A percentile compares a stretch with the other conserved stretches of the same genome.
phyloP scores from a whole-genome alignment of 2,888 invertebrate genomes.

The Criorhina ranunculi region DNA sequence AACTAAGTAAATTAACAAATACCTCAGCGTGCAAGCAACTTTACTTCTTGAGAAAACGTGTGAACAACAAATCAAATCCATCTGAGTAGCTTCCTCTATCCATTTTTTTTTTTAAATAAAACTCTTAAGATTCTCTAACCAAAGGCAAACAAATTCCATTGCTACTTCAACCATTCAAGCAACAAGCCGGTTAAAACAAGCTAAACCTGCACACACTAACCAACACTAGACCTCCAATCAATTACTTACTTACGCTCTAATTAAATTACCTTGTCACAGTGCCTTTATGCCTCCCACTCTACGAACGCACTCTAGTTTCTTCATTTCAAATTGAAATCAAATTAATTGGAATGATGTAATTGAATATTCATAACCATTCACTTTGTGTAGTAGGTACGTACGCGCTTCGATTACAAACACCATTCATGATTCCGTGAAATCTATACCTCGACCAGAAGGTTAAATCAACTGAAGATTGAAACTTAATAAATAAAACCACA shows the following conservation, averaged over 20 bases:
- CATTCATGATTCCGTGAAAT: constrained; percentile 60
- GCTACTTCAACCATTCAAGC: not conserved
- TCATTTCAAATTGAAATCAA: constrained; percentile 55
- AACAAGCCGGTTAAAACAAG: not conserved
- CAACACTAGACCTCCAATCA: constrained; percentile 36
- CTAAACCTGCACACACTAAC: not conserved
- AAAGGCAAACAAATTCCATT: not conserved
- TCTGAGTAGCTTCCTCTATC: too few species aligned
- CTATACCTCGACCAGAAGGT: constrained; percentile 72
- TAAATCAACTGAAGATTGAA: constrained; percentile 76
- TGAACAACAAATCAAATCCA: too few species aligned
- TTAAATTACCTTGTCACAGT: constrained; percentile 65
- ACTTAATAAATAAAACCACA: constrained; percentile 76
- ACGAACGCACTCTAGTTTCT: constrained; percentile 30
- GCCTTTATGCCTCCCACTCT: constrained; percentile 21
- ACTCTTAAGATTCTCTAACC: too few species aligned
- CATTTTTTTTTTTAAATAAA: too few species aligned
- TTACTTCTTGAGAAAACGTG: too few species aligned
- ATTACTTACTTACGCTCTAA: constrained; percentile 66
- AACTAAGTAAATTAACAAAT: too few species aligned
- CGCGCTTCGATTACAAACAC: constrained; percentile 50
- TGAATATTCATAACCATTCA: constrained; percentile 49
- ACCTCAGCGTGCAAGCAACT: too few species aligned
- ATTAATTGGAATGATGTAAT: constrained; percentile 67
- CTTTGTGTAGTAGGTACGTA: not conserved